Evolutionary conservation across 1,140 invertebrate species (phyloP).

Genomic region (Drosophila oshimai): DNA sequence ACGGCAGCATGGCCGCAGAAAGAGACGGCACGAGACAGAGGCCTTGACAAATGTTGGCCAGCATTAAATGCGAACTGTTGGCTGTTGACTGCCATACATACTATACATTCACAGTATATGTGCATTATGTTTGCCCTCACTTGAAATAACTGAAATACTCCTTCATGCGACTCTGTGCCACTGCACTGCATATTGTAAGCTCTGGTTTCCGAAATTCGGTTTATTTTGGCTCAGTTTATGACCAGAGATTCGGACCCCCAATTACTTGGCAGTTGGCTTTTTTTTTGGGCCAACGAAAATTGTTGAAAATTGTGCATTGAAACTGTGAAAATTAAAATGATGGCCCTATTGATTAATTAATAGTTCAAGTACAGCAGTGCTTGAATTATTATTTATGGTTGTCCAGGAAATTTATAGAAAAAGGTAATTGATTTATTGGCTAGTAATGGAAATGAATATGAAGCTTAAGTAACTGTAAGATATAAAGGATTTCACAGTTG

Average conservation of each 20-base stretch:
- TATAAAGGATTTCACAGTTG: no score
- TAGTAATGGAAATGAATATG: background rate
- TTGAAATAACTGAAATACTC: slow-evolving; percentile 30
- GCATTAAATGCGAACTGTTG: slow-evolving; percentile 30
- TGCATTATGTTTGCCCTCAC: slow-evolving; percentile 35
- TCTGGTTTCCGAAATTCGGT: background rate
- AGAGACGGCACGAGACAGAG: background rate
- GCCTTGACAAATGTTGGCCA: slow-evolving; percentile 1
- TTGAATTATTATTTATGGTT: background rate
- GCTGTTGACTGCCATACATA: no score
- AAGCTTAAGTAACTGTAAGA: background rate
- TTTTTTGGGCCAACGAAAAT: background rate
- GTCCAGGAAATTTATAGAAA: background rate
- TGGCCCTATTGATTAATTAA: background rate
- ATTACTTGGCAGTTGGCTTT: background rate
- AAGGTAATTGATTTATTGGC: background rate
- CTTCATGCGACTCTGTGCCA: background rate
- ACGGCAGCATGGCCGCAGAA: background rate
- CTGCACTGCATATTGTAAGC: background rate
- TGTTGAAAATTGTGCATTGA: slow-evolving; percentile 1
- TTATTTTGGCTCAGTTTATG: slow-evolving; percentile 15
- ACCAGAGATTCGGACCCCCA: background rate
- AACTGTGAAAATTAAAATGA: background rate
- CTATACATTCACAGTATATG: no score
- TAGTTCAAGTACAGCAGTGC: background rate